A percentile compares a stretch with the other conserved stretches of the same genome.
These are phyloP conservation scores for Netelia melanura DNA, from an alignment of 2,888 invertebrate genomes.

Conservation along the genomic window DNA sequence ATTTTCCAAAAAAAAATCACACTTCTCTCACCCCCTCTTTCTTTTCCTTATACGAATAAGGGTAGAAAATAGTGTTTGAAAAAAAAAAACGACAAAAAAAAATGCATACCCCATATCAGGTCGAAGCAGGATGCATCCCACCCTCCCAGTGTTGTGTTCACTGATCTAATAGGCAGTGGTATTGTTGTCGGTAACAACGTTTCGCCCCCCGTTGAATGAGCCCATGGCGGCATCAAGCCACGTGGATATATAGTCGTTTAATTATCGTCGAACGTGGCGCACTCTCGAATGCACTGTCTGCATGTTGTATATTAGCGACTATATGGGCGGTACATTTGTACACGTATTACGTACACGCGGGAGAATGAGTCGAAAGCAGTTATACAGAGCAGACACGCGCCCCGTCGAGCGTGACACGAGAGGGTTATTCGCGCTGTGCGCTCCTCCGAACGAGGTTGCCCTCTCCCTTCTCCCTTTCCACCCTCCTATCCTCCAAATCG, in stretches of 20 bases:
- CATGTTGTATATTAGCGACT: slow-evolving; percentile 21
- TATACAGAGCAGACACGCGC: slow-evolving; percentile 46
- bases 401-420: slow-evolving; percentile 69
- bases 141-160: neutral
- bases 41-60: too few relatives aligned
- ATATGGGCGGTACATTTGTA: slow-evolving; percentile 11
- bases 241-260: slow-evolving; percentile 61
- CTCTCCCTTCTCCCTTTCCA: neutral
- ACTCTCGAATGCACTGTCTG: slow-evolving; percentile 15
- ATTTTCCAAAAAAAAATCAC: too few relatives aligned
- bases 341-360: slow-evolving; percentile 21
- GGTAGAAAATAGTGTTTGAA: too few relatives aligned
- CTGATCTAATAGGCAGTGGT: slow-evolving; percentile 36
- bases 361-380: slow-evolving; percentile 48
- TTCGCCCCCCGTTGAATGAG: slow-evolving; percentile 43
- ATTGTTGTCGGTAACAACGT: slow-evolving; percentile 35
- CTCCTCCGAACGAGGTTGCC: slow-evolving; percentile 28
- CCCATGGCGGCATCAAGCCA: slow-evolving; percentile 26
- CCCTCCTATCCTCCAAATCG: slow-evolving; percentile 59
- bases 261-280: slow-evolving; percentile 55
- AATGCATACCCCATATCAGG: neutral
- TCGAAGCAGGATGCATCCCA: too few relatives aligned
- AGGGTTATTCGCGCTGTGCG: slow-evolving; percentile 59
- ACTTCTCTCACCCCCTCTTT: too few relatives aligned
- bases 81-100: neutral